Percentiles rank a stretch among this genome's conserved stretches.
Evolutionary conservation across 2,888 invertebrate species (phyloP).

Genomic region (Metallyticus violacea): DNA sequence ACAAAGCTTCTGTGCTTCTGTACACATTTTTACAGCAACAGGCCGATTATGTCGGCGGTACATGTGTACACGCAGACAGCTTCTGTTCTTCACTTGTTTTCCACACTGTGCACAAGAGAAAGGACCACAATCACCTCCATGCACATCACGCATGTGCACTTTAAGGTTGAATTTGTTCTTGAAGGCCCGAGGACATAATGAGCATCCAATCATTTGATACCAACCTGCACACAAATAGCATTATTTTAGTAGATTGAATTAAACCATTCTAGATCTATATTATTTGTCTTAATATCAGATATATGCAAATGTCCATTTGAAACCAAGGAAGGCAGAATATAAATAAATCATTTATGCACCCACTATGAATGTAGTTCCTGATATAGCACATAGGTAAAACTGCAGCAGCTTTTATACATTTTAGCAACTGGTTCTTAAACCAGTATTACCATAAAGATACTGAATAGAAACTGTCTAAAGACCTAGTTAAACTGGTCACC

Average conservation of each 20-base stretch:
- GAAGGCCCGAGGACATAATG: conserved; percentile 47
- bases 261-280: no score
- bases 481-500: no score
- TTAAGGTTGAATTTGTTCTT: conserved; percentile 68
- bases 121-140: conserved; percentile 63
- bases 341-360: no score
- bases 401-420: no score
- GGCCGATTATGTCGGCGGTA: conserved; percentile 52
- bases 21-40: background rate
- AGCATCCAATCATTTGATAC: background rate
- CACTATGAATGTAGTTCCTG: no score
- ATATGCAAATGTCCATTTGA: no score
- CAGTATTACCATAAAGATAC: no score
- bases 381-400: no score
- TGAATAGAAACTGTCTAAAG: no score
- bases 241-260: background rate
- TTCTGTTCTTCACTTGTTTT: conserved; percentile 63
- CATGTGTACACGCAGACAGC: conserved; percentile 62
- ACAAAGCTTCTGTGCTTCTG: background rate
- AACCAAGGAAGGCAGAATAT: no score
- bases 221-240: background rate
- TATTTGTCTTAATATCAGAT: no score
- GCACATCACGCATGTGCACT: conserved; percentile 69
- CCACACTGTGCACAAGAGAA: conserved; percentile 68
- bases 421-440: no score